Evolutionary conservation across 2,797 vertebrate species (phyloP).

Genomic region (Heliangelus exortis): DNA sequence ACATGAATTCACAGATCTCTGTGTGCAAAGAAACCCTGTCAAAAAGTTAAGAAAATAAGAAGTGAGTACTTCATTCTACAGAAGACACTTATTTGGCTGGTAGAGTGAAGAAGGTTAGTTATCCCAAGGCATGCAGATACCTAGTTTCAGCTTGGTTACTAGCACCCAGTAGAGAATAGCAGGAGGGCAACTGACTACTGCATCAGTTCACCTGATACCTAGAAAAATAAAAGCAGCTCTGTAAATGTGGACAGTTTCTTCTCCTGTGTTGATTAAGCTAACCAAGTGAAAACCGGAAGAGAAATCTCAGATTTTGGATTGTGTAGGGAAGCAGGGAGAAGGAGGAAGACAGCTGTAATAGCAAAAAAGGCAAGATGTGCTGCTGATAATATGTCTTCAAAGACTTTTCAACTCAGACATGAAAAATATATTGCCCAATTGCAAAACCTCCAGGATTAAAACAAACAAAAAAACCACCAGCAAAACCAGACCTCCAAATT

Average conservation of each 20-base stretch:
- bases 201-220: neutral
- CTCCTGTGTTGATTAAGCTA: neutral
- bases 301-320: neutral
- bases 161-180: neutral
- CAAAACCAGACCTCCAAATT: neutral
- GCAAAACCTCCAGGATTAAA: neutral
- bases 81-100: neutral
- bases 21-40: neutral
- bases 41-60: neutral
- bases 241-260: neutral
- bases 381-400: neutral
- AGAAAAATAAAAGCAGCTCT: neutral
- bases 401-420: neutral
- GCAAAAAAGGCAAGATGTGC: neutral
- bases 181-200: neutral
- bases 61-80: neutral
- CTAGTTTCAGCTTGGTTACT: neutral
- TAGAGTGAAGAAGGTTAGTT: neutral
- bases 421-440: neutral
- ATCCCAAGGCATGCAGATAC: neutral
- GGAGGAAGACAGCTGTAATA: neutral
- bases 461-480: neutral
- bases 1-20: neutral
- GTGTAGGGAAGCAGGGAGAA: neutral
- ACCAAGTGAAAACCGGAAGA: neutral